These are phyloP conservation scores for Ceratina japonica DNA, from an alignment of 1,140 invertebrate genomes.

Conservation along the genomic window DNA sequence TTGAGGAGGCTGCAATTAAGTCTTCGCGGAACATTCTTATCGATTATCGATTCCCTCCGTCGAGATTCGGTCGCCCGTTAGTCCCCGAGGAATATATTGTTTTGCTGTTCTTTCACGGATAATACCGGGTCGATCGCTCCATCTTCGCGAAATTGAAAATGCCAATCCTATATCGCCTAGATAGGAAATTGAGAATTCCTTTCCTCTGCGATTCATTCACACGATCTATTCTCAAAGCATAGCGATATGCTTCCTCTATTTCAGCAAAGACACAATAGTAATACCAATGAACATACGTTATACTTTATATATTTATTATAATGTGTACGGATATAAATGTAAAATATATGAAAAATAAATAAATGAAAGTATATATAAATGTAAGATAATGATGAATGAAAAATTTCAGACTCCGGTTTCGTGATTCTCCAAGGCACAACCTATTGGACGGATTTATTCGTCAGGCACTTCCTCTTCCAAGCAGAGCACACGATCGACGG, in stretches of 20 bases:
- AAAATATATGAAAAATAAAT: too few species aligned
- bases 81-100: background rate
- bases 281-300: too few species aligned
- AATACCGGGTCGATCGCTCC: background rate
- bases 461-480: conserved; percentile 95
- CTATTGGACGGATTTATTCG: conserved; percentile 98
- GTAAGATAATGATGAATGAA: too few species aligned
- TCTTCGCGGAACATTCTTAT: conserved; percentile 31
- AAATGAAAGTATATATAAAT: too few species aligned
- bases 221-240: too few species aligned
- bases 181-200: background rate
- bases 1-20: conserved; percentile 14
- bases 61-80: conserved; percentile 5
- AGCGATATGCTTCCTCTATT: too few species aligned
- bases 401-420: conserved; percentile 88
- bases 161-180: background rate
- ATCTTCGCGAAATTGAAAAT: background rate
- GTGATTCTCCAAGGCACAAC: conserved; percentile 94
- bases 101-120: background rate
- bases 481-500: conserved; percentile 91
- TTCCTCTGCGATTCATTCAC: background rate
- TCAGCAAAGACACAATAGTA: too few species aligned
- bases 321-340: too few species aligned
- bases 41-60: conserved; percentile 16
- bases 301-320: too few species aligned